Conservation (phyloP, 2,113 vertebrate species). For the Cinclus mexicanus region DNA sequence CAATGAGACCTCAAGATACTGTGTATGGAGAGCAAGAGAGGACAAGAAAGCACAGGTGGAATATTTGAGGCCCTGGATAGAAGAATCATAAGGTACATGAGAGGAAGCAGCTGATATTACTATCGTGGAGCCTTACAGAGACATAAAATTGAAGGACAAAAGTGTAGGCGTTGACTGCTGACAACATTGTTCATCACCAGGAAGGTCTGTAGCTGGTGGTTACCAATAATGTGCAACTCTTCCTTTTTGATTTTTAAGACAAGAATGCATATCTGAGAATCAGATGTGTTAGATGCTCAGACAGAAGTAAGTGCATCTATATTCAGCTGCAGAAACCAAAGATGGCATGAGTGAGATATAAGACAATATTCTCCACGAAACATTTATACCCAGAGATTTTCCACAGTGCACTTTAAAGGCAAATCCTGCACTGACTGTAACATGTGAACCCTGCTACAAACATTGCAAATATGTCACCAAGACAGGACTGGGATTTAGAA, state of each 20-base stretch:
- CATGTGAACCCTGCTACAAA: neutral
- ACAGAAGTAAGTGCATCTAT: neutral
- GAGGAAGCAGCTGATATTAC: neutral
- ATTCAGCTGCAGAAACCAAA: neutral
- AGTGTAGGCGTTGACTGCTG: neutral
- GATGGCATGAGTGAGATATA: neutral
- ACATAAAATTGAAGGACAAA: neutral
- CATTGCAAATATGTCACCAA: neutral
- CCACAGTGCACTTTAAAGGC: neutral
- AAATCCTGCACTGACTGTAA: neutral
- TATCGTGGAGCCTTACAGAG: neutral
- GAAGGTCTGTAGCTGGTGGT: neutral
- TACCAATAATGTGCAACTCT: neutral
- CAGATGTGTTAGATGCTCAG: neutral
- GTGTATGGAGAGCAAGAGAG: slow-evolving; percentile 4
- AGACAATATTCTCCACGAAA: neutral
- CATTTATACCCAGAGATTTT: neutral
- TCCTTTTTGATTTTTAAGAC: neutral
- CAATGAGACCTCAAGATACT: slow-evolving; percentile 25
- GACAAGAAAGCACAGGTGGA: slow-evolving; percentile 52
- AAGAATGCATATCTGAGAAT: neutral
- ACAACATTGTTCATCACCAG: neutral
- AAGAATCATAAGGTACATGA: neutral
- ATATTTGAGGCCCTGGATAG: neutral
- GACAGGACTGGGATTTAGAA: neutral